Conservation (phyloP, 1,140 invertebrate species). For the Drosophila oshimai region DNA sequence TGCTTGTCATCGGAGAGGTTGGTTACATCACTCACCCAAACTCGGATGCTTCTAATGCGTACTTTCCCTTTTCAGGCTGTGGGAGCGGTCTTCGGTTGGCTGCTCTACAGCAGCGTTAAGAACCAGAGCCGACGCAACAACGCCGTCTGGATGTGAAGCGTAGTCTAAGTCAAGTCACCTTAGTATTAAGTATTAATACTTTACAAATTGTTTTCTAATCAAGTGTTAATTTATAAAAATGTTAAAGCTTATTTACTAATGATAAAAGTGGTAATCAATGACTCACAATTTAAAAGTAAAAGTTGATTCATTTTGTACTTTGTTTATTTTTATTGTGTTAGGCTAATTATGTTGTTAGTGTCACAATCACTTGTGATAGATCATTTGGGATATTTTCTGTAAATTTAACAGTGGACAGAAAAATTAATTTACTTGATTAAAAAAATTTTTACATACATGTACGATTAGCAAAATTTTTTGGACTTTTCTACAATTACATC, state of each 20-base stretch:
- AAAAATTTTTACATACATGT: too few relatives aligned
- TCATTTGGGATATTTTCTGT: too few relatives aligned
- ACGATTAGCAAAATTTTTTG: too few relatives aligned
- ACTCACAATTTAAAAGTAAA: neutral
- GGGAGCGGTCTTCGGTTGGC: conserved; percentile 64
- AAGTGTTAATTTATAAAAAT: conserved; percentile 5
- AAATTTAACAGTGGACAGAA: too few relatives aligned
- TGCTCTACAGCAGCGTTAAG: conserved; percentile 65
- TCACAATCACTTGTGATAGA: too few relatives aligned
- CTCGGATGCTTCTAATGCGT: neutral
- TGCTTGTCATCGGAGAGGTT: conserved; percentile 69
- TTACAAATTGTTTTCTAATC: conserved; percentile 26
- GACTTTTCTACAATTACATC: too few relatives aligned
- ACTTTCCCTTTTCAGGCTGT: conserved; percentile 31
- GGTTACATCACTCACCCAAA: conserved; percentile 7
- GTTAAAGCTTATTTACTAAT: conserved; percentile 8
- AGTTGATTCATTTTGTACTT: neutral
- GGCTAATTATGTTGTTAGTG: too few relatives aligned
- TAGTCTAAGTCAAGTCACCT: conserved; percentile 18
- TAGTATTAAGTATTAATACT: conserved; percentile 39
- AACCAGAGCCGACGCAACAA: conserved; percentile 71
- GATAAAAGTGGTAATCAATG: neutral
- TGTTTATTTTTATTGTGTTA: neutral
- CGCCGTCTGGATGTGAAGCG: conserved; percentile 69
- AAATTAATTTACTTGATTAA: too few relatives aligned